phyloP scores from a whole-genome alignment of 1,140 invertebrate genomes.

The Bemisia tabaci region DNA sequence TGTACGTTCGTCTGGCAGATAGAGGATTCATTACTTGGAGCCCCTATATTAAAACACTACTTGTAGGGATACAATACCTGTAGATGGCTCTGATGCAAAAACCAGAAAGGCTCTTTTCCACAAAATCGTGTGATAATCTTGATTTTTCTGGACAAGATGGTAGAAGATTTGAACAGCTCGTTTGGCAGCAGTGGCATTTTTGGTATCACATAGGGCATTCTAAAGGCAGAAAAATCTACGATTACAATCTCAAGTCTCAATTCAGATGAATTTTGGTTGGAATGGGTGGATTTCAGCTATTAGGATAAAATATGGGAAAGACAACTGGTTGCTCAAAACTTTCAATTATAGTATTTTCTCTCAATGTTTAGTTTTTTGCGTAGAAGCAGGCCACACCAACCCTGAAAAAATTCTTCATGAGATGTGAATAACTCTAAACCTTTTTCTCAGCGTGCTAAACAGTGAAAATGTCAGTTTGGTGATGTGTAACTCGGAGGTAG shows the following conservation, averaged over 20 bases:
- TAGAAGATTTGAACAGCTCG: not conserved
- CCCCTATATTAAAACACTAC: no score
- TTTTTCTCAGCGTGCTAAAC: no score
- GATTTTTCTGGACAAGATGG: not conserved
- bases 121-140: not conserved
- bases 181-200: not conserved
- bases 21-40: no score
- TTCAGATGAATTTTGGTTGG: no score
- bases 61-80: not conserved
- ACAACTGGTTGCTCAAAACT: not conserved
- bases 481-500: no score
- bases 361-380: not conserved
- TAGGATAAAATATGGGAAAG: not conserved
- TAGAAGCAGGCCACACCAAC: no score
- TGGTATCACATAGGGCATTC: not conserved
- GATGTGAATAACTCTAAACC: no score
- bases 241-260: no score
- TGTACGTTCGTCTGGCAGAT: no score
- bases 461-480: no score
- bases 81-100: not conserved
- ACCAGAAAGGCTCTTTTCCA: not conserved
- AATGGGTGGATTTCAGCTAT: not conserved
- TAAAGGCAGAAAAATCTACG: not conserved
- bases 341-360: not conserved
- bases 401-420: no score